Conservation (phyloP, 2,797 vertebrate genomes). For the Otolemur crassicaudatus region DNA sequence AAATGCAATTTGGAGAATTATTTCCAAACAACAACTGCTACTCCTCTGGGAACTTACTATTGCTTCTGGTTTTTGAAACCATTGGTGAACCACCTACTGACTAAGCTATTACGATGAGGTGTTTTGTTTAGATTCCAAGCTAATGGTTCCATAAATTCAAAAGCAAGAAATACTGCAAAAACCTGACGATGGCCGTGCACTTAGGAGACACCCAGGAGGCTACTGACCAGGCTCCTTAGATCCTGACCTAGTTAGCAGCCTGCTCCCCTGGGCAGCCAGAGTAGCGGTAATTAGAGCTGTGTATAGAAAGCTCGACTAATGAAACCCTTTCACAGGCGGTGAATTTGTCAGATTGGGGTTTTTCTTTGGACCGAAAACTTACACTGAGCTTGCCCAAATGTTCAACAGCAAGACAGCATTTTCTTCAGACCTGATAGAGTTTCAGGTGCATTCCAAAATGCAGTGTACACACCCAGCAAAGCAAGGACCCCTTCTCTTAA, state of each 20-base stretch:
- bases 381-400: neutral
- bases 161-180: slow-evolving; percentile 17
- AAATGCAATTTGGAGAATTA: slow-evolving; percentile 87
- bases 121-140: slow-evolving; percentile 48
- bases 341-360: neutral
- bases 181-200: neutral
- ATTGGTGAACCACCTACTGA: slow-evolving; percentile 66
- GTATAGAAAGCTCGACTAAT: neutral
- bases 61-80: slow-evolving; percentile 64
- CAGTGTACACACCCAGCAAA: neutral
- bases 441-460: neutral
- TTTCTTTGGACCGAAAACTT: slow-evolving; percentile 26
- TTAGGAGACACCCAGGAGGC: neutral
- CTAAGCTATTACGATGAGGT: slow-evolving; percentile 74
- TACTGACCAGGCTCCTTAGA: neutral
- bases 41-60: slow-evolving; percentile 73
- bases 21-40: slow-evolving; percentile 82
- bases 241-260: slow-evolving; percentile 55
- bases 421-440: neutral
- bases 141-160: slow-evolving; percentile 65
- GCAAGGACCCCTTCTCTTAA: neutral
- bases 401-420: neutral
- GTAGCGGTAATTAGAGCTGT: neutral
- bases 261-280: neutral
- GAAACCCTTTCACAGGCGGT: neutral